A percentile compares a stretch with the other conserved stretches of the same genome.
These are phyloP conservation scores for Lethenteron camtschaticum DNA, from an alignment of 2,113 vertebrate species.

Conservation along the genomic window DNA sequence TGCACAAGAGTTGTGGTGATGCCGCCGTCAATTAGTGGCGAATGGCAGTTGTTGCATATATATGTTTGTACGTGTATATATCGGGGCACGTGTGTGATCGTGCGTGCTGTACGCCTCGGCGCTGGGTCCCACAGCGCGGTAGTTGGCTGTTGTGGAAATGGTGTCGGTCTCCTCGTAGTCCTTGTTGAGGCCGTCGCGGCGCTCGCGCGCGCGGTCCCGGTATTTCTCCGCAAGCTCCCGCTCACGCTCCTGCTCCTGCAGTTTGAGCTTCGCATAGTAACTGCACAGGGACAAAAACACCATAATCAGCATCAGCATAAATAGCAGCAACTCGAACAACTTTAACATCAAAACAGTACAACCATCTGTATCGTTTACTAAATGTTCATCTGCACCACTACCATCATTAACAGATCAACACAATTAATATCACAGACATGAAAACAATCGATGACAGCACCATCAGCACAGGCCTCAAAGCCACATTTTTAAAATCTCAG, in stretches of 20 bases:
- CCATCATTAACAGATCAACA: background rate
- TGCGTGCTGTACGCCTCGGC: slow-evolving; percentile 54
- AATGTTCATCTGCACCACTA: background rate
- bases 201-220: slow-evolving; percentile 67
- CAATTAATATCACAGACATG: background rate
- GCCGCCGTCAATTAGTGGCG: too few relatives aligned
- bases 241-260: slow-evolving; percentile 85
- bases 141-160: slow-evolving; percentile 90
- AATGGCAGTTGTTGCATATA: too few relatives aligned
- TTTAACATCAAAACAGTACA: background rate
- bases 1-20: too few relatives aligned
- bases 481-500: background rate
- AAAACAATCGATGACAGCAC: background rate
- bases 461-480: background rate
- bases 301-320: background rate
- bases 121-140: slow-evolving; percentile 70
- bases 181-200: slow-evolving; percentile 82
- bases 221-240: slow-evolving; percentile 86
- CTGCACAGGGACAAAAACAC: slow-evolving; percentile 19
- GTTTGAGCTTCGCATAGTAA: slow-evolving; percentile 86
- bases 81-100: too few relatives aligned
- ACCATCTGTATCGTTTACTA: background rate
- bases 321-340: background rate
- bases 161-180: slow-evolving; percentile 91
- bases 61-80: too few relatives aligned